Base-by-base conservation (phyloP, 2,888 invertebrate genomes). In the Hesperia comma region DNA sequence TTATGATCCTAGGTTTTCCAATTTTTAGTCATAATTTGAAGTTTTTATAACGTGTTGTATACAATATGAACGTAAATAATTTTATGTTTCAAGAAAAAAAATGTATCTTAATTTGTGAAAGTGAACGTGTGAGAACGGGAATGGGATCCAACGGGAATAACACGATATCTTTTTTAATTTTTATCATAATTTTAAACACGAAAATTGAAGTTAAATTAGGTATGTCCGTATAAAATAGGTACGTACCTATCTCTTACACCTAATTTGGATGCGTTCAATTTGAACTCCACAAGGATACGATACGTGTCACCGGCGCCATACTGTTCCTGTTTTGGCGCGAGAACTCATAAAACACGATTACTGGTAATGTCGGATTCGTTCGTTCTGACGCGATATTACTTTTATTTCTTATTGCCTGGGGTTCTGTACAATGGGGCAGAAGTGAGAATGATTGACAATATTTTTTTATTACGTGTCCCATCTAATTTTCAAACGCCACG, bases 311-410 rank as follows among this genome's bases (percentile, higher is more conserved):
- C 76, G 83, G 75, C 77, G 79, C 78, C 81, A 81, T 81, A 80
- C 83, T 83, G 81, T 77, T 72, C 80, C 80, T 81, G 82, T 84
- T 84, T 86, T 82, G 82, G 82, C 83, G 80, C 84, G 85, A 82
- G 81, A 78, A 85, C 87, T 86, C 88, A 88, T 90, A 88, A 88
- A 88, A 84, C 81, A 85, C 85, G 86, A 88, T 88, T 87, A 87
- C 86, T 79, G 80, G 82, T 85, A 86, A 88, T 87, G 85, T 85
- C 79, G 80, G 82, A 83, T 85, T 85, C 82, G 79, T 82, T 83
- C 82, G 77, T 76, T 82, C 79, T 82, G 83, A 81, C 81, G 80
- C 66, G 61, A 67, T 67, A 67, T 61, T 67, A 67, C 66, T 80
- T 79, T 77, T 68, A 69, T 74, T 74, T 74, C 70, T 71, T 75